Conservation (phyloP, 2,888 invertebrate genomes). For the Arenicola marina region DNA sequence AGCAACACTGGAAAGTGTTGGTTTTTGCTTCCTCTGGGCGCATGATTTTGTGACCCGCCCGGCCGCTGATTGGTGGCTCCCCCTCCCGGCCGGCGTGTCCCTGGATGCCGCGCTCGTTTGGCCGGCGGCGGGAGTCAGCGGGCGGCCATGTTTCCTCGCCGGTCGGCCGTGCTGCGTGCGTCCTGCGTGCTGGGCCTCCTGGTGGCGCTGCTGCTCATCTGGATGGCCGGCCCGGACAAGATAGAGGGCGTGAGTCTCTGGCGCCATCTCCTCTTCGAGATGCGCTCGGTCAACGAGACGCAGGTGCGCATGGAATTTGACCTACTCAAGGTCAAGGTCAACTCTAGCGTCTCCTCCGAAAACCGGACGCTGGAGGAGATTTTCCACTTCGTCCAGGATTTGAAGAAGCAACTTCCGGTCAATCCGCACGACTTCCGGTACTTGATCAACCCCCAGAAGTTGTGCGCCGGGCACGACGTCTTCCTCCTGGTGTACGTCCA, state of each 20-base stretch:
- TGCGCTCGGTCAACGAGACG: constrained; percentile 23
- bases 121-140: no score
- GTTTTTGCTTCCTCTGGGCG: no score
- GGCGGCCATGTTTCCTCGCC: constrained; percentile 29
- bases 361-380: constrained; percentile 21
- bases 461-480: constrained; percentile 45
- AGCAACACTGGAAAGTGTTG: no score
- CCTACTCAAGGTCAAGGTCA: constrained; percentile 10
- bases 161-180: constrained; percentile 23
- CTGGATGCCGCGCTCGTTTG: no score
- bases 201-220: constrained; percentile 17
- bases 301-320: constrained; percentile 17
- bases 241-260: background rate
- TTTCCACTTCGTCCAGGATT: constrained; percentile 16
- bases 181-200: background rate
- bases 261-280: constrained; percentile 8
- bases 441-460: constrained; percentile 39
- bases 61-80: no score
- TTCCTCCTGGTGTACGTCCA: constrained; percentile 38
- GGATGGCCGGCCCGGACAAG: constrained; percentile 8
- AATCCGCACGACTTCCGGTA: constrained; percentile 47
- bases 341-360: constrained; percentile 7
- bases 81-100: no score
- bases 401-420: constrained; percentile 22
- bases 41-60: no score